Conservation (phyloP, 2,888 invertebrate genomes). For the Alviniconcha strummeri region DNA sequence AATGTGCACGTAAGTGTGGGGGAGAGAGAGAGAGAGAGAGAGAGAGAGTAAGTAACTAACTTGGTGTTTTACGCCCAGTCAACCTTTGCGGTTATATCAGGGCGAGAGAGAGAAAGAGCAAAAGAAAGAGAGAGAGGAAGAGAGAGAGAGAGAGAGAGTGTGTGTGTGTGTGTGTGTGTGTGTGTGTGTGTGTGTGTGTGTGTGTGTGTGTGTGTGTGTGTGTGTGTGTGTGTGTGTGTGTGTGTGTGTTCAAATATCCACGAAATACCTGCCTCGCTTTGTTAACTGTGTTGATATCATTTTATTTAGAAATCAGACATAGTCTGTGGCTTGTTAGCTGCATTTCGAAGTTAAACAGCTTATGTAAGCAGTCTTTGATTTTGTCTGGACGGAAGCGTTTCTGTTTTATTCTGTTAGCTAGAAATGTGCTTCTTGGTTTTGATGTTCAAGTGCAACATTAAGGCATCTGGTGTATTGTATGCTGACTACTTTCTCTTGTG, state of each 20-base stretch:
- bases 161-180: neutral
- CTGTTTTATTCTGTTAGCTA: too few relatives aligned
- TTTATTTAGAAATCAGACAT: neutral
- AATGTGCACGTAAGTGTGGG: neutral
- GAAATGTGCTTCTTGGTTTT: too few relatives aligned
- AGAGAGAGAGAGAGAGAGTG: neutral
- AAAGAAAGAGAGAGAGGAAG: neutral
- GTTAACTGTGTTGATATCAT: neutral
- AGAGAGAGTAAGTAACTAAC: neutral
- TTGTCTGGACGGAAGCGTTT: too few relatives aligned
- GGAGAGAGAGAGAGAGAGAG: neutral
- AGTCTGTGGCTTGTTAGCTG: too few relatives aligned
- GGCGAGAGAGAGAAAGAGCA: neutral
- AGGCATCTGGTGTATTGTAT: neutral
- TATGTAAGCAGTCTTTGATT: too few relatives aligned
- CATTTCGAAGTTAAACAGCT: too few relatives aligned
- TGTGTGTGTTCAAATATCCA: neutral
- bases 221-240: neutral
- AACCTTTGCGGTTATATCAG: neutral
- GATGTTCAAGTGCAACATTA: too few relatives aligned
- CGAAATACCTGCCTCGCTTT: neutral
- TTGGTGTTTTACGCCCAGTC: too few relatives aligned
- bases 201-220: neutral
- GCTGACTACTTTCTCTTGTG: neutral
- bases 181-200: neutral